These are phyloP conservation scores for Pachycephala philippinensis DNA, from an alignment of 2,113 vertebrate species.

Conservation along the genomic window DNA sequence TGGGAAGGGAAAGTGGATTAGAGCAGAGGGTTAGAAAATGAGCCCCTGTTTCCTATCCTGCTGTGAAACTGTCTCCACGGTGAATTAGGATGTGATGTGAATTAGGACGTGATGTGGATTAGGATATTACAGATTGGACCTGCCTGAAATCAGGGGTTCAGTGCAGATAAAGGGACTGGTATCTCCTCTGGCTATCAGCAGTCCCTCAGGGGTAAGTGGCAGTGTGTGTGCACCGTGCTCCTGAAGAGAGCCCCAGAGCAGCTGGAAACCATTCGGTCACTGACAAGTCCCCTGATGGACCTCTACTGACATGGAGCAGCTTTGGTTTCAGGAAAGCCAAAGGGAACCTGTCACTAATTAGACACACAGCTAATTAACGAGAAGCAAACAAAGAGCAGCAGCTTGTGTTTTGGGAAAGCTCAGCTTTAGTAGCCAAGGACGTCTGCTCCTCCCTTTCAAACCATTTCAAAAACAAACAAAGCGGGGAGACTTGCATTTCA, in stretches of 20 bases:
- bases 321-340: conserved; percentile 67
- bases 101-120: not conserved
- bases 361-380: conserved; percentile 70
- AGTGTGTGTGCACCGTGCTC: not conserved
- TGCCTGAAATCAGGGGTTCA: not conserved
- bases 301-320: conserved; percentile 40
- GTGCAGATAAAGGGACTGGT: not conserved
- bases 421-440: conserved; percentile 44
- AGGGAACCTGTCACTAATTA: conserved; percentile 69
- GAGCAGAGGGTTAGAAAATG: not conserved
- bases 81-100: not conserved
- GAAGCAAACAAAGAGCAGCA: conserved; percentile 63
- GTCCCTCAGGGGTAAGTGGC: not conserved
- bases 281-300: conserved; percentile 63
- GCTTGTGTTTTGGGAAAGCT: conserved; percentile 65
- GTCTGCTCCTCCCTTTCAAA: conserved; percentile 47
- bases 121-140: not conserved
- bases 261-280: conserved; percentile 62
- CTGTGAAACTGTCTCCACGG: not conserved
- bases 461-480: conserved; percentile 64
- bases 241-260: not conserved
- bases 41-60: not conserved
- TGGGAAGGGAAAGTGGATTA: not conserved
- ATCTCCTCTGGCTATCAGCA: not conserved
- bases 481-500: conserved; percentile 34